Evolutionary conservation across 2,113 vertebrate species (phyloP).

Genomic region (Passer domesticus): DNA sequence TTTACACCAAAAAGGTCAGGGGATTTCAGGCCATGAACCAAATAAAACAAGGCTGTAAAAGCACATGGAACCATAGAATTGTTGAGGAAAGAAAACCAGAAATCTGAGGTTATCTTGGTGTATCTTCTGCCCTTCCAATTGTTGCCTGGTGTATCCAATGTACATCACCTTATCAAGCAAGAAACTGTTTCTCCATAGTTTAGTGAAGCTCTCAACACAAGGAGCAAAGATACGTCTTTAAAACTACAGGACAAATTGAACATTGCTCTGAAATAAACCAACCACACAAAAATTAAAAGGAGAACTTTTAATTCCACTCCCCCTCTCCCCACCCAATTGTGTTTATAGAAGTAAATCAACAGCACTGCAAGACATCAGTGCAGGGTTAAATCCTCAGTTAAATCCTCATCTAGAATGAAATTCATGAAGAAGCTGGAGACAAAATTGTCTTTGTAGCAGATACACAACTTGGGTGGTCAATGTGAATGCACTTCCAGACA

Average conservation of each 20-base stretch:
- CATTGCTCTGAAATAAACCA: background rate
- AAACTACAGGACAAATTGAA: background rate
- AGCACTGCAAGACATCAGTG: background rate
- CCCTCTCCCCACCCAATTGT: rapidly evolving
- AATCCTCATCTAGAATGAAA: background rate
- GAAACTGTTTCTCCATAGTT: background rate
- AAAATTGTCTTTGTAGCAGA: background rate
- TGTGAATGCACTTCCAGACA: background rate
- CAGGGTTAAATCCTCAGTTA: background rate
- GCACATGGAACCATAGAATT: background rate
- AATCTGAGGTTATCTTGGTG: background rate
- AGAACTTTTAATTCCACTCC: background rate
- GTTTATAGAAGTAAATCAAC: background rate
- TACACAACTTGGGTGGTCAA: background rate
- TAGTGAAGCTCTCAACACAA: background rate
- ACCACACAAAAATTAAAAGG: background rate
- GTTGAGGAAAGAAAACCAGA: background rate
- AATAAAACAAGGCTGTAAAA: background rate
- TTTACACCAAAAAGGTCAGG: background rate
- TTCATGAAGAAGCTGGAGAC: background rate
- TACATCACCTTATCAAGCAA: rapidly evolving
- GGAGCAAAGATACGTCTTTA: background rate
- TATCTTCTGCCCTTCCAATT: background rate
- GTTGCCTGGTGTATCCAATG: background rate
- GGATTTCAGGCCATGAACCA: background rate